Conservation (phyloP, 2,113 vertebrate genomes). For the Siniperca chuatsi region DNA sequence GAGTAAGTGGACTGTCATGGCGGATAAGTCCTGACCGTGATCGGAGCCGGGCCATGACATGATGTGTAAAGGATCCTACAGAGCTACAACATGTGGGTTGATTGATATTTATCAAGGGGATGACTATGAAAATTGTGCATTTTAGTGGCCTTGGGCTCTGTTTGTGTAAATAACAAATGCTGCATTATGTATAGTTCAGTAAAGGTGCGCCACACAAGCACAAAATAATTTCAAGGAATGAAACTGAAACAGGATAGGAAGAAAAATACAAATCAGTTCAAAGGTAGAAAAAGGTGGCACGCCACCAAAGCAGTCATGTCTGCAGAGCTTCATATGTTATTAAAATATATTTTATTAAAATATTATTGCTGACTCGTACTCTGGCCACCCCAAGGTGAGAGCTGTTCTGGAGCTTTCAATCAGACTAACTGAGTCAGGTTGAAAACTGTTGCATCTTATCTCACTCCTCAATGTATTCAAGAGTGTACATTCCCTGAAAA, state of each 20-base stretch:
- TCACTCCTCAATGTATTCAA: too few species aligned
- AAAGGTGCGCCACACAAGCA: not conserved
- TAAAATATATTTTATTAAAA: not conserved
- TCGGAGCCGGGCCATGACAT: not conserved
- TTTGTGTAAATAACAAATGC: not conserved
- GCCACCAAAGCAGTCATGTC: not conserved
- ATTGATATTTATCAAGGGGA: not conserved
- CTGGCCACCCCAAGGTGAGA: not conserved
- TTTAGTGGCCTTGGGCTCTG: not conserved
- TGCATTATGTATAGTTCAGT: not conserved
- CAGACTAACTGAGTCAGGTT: too few species aligned
- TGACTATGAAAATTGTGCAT: not conserved
- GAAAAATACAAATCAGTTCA: not conserved
- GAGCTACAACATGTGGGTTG: conserved; percentile 57
- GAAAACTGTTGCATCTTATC: too few species aligned
- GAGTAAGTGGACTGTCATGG: conserved; percentile 81
- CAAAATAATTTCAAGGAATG: not conserved
- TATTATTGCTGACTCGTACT: not conserved
- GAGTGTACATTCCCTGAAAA: too few species aligned
- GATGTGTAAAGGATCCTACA: not conserved
- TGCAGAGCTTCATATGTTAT: not conserved
- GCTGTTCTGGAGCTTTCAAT: not conserved
- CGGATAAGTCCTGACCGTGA: conserved; percentile 41
- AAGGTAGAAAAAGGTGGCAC: not conserved
- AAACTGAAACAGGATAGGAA: not conserved